Percentiles rank a stretch among this genome's conserved stretches.
These are phyloP conservation scores for Eremobia ochroleuca DNA, from an alignment of 2,888 invertebrate genomes.

Conservation along the genomic window DNA sequence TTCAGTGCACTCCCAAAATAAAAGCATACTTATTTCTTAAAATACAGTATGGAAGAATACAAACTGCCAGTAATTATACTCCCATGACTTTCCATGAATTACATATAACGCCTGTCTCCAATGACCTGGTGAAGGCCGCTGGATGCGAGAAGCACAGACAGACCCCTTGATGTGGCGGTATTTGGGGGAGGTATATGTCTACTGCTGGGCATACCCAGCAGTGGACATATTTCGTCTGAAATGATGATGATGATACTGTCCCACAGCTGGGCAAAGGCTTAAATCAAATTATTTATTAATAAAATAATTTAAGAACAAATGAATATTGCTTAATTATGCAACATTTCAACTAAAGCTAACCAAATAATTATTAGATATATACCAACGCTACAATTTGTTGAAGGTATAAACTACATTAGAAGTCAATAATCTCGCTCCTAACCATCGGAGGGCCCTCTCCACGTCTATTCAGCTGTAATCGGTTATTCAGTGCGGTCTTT, in stretches of 20 bases:
- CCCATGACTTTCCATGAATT: too few species aligned
- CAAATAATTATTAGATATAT: neutral
- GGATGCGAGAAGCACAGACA: too few species aligned
- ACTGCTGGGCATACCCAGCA: too few species aligned
- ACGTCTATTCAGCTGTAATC: constrained; percentile 58
- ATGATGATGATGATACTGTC: too few species aligned
- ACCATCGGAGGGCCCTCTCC: constrained; percentile 53
- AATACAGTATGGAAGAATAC: neutral
- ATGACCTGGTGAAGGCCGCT: too few species aligned
- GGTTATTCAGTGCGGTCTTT: constrained; percentile 67
- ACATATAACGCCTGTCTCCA: too few species aligned
- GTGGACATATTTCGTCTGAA: too few species aligned
- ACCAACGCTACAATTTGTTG: constrained; percentile 51
- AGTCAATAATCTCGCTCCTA: constrained; percentile 56
- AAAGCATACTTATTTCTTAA: neutral
- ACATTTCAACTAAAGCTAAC: neutral
- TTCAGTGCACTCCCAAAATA: neutral
- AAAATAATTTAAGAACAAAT: neutral
- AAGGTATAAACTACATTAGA: constrained; percentile 60
- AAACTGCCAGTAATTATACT: neutral
- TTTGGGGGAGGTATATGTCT: too few species aligned
- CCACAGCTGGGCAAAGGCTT: too few species aligned
- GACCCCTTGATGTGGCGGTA: too few species aligned
- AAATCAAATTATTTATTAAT: too few species aligned
- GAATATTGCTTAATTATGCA: neutral